Percentiles rank a stretch among this genome's conserved stretches.
phyloP scores from a whole-genome alignment of 2,113 vertebrate species.

The Rhinopithecus roxellana region DNA sequence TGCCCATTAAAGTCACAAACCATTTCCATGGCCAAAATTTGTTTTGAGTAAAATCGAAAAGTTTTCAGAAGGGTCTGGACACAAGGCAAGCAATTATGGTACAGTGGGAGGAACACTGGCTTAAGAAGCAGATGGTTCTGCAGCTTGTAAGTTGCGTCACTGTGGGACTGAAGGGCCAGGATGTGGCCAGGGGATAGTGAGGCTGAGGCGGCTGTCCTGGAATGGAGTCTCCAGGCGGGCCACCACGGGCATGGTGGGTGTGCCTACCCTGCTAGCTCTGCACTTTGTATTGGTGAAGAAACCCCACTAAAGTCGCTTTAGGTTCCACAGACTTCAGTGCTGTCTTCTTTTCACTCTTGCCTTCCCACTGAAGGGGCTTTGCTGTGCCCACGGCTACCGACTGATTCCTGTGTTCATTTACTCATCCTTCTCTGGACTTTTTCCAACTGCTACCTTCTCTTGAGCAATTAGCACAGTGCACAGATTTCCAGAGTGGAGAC shows the following conservation, averaged over 20 bases:
- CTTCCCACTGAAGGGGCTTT: not conserved
- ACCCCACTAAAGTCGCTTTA: too few relatives aligned
- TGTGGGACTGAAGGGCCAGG: not conserved
- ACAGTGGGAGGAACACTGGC: not conserved
- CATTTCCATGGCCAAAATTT: not conserved
- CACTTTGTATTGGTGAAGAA: not conserved
- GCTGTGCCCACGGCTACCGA: not conserved
- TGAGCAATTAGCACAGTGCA: not conserved
- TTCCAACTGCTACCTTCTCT: not conserved
- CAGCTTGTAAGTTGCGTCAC: too few relatives aligned
- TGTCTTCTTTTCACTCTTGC: not conserved
- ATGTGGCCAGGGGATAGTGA: not conserved
- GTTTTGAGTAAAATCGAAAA: not conserved
- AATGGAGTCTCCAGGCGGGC: not conserved
- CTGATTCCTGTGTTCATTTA: not conserved
- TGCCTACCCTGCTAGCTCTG: not conserved
- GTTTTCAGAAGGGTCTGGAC: conserved; percentile 28
- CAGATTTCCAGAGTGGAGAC: not conserved
- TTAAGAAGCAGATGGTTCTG: too few relatives aligned
- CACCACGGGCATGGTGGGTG: accelerated
- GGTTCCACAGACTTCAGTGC: not conserved
- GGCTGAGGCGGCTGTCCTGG: not conserved
- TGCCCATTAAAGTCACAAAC: conserved; percentile 42
- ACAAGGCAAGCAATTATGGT: not conserved
- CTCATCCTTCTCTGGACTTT: not conserved